A percentile compares a stretch with the other conserved stretches of the same genome.
Conservation (phyloP, 2,888 invertebrate genomes). For the Saturnia pavonia region DNA sequence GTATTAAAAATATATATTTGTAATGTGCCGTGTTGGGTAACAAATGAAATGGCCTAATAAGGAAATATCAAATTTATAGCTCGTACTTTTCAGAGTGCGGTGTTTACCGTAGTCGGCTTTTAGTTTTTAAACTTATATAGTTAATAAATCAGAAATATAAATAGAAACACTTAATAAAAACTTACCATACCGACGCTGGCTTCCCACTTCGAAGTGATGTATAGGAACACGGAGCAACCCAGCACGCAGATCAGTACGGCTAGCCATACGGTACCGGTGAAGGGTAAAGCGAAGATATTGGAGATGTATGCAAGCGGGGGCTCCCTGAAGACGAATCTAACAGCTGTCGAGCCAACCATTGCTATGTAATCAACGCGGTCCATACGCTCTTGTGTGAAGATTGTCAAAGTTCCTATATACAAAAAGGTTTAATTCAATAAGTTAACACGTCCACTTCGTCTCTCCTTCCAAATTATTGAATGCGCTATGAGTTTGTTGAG, state of each 20-base stretch:
- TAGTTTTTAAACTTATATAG: too few species aligned
- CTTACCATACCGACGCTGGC: constrained; percentile 66
- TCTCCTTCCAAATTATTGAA: neutral
- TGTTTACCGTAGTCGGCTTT: too few species aligned
- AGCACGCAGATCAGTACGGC: constrained; percentile 76
- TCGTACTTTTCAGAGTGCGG: too few species aligned
- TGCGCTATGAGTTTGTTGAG: too few species aligned
- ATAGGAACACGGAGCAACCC: constrained; percentile 69
- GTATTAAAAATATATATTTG: too few species aligned
- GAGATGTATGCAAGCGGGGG: constrained; percentile 84
- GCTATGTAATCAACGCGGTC: constrained; percentile 78
- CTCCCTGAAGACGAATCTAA: constrained; percentile 84
- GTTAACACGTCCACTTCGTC: too few species aligned
- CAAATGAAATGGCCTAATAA: too few species aligned
- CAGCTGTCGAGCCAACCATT: constrained; percentile 76
- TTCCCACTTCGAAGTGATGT: constrained; percentile 75
- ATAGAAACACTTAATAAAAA: neutral
- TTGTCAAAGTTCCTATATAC: constrained; percentile 60
- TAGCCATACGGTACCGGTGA: constrained; percentile 84
- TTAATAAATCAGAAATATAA: too few species aligned
- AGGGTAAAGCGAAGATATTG: constrained; percentile 86
- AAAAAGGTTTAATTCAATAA: neutral
- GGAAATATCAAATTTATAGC: too few species aligned
- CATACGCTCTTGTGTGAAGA: constrained; percentile 71
- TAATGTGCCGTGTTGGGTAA: too few species aligned